Conservation (phyloP, 1,140 invertebrate genomes). For the Aethina tumida region DNA sequence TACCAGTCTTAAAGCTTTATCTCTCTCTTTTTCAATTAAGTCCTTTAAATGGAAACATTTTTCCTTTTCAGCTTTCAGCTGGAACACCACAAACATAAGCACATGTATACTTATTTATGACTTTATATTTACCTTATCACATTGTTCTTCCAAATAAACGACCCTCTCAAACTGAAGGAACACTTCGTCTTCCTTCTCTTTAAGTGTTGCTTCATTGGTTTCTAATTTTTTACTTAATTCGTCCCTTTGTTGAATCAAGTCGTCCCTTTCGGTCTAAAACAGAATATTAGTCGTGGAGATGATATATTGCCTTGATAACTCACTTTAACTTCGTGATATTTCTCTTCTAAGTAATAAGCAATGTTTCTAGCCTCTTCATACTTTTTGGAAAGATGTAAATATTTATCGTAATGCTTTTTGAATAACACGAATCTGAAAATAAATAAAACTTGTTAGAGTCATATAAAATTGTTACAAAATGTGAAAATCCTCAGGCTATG, state of each 20-base stretch:
- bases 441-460: no score
- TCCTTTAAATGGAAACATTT: constrained; percentile 37
- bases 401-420: constrained; percentile 56
- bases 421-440: constrained; percentile 50
- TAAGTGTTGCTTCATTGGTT: constrained; percentile 43
- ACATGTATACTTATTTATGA: not conserved
- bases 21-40: constrained; percentile 37
- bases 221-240: constrained; percentile 43
- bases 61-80: constrained; percentile 35
- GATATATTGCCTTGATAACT: no score
- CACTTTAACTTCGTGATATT: constrained; percentile 58
- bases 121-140: constrained; percentile 36
- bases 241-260: constrained; percentile 39
- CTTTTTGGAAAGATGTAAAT: constrained; percentile 47
- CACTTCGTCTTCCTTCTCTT: constrained; percentile 52
- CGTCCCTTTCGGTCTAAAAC: constrained; percentile 47
- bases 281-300: no score
- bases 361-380: constrained; percentile 52
- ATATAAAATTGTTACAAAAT: no score
- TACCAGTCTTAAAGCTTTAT: constrained; percentile 39
- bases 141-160: constrained; percentile 50
- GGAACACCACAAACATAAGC: constrained; percentile 5
- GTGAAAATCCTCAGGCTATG: no score
- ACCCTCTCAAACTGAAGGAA: constrained; percentile 50
- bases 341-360: constrained; percentile 53